Evolutionary conservation across 2,888 invertebrate genomes (phyloP), one percentile per base, ranked within the genome.

Genomic region (Andrena hattorfiana): DNA sequence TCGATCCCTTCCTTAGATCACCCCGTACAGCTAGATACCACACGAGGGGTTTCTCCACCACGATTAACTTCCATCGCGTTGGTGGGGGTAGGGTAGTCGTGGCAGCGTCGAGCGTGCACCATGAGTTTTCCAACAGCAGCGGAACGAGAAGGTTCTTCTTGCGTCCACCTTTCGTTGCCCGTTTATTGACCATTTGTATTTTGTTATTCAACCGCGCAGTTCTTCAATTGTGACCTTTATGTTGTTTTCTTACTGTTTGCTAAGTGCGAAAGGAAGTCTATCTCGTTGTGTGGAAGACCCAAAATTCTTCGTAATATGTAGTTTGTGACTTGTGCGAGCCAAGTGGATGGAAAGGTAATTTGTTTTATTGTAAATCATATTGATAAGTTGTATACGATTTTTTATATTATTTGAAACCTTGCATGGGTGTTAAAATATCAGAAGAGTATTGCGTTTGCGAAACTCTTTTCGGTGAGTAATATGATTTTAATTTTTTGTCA

Each of bases 41-140:
- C 84, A 73, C 71, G 86, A 84, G 84, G 86, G 85, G 87, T 76
- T 86, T 86, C 87, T 86, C 80, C 84, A 67, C 70, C 73, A 70
- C 80, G 86, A 86, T 86, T 86, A 86, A 86, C 84, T 84, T 77
- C 71, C 63, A 51, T 23, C 23, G 51, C 13, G 63, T 16, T 62
- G 67, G 85, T 60, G 69, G 51, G 76, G 85, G 69, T 6, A 76
- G 80, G 82, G 79, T 74, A 84, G 83, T 73, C 67, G 77, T 84
- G 84, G 84, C 85, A 69, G 84, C 84, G 84, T 85, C 84, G 78
- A 89, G 86, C 85, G 90, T 87, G 81, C 84, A 80, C 81, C 89
- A 90, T 86, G 90, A 90, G 90, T 90, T 90, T 90, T 90, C 90
- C 86, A 85, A 85, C 89, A 84, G 83, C 89, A 88, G 86, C 86